Evolutionary conservation across 2,888 invertebrate genomes (phyloP).

Genomic region (Melanchra persicariae): DNA sequence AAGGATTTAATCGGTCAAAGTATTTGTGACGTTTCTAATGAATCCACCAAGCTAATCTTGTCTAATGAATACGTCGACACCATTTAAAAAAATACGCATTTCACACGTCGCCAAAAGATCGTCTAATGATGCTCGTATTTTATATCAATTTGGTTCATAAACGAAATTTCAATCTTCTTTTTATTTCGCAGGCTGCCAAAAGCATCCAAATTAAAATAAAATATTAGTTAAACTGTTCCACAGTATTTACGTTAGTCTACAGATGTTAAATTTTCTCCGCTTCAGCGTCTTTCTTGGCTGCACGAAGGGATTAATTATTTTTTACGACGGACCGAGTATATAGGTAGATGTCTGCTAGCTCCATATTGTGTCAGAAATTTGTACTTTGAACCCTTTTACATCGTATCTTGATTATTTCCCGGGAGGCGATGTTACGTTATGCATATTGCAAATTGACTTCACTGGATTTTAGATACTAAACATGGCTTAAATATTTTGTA

Average conservation of each 20-base stretch:
- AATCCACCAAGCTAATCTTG: neutral
- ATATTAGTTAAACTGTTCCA: slow-evolving; percentile 23
- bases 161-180: slow-evolving; percentile 6
- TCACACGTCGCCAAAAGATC: neutral
- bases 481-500: no score
- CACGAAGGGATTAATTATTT: slow-evolving; percentile 59
- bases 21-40: neutral
- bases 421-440: slow-evolving; percentile 44
- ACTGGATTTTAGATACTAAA: slow-evolving; percentile 6
- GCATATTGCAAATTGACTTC: slow-evolving; percentile 55
- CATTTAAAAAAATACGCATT: neutral
- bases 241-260: slow-evolving; percentile 17
- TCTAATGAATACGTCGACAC: neutral
- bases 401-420: slow-evolving; percentile 63
- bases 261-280: slow-evolving; percentile 42
- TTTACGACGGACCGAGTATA: slow-evolving; percentile 40
- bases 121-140: neutral
- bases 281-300: slow-evolving; percentile 24
- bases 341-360: slow-evolving; percentile 29
- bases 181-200: neutral
- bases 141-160: neutral
- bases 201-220: slow-evolving; percentile 1
- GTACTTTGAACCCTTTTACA: slow-evolving; percentile 41
- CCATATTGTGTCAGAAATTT: slow-evolving; percentile 44
- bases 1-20: neutral